These are phyloP conservation scores for Plodia interpunctella DNA, from an alignment of 1,140 invertebrate species.

Conservation along the genomic window DNA sequence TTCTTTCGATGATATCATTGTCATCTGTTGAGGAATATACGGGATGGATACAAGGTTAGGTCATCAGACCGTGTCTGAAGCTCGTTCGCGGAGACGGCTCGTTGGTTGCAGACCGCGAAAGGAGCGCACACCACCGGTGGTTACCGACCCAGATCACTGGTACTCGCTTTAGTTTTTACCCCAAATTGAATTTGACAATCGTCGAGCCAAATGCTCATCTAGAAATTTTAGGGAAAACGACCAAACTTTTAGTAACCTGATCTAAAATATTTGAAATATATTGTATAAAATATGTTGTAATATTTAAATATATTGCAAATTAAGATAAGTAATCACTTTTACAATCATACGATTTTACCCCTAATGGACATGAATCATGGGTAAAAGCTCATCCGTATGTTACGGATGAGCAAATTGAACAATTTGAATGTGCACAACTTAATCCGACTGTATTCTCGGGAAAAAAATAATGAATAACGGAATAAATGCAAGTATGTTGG, in stretches of 20 bases:
- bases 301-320: too few species aligned
- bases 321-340: too few species aligned
- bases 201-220: slow-evolving; percentile 28
- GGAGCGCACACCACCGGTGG: slow-evolving; percentile 37
- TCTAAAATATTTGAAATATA: too few species aligned
- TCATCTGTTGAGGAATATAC: slow-evolving; percentile 43
- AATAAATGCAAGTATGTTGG: too few species aligned
- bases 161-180: slow-evolving; percentile 42
- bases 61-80: slow-evolving; percentile 59
- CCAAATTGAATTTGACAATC: slow-evolving; percentile 38
- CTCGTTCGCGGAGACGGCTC: slow-evolving; percentile 45
- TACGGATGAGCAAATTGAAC: too few species aligned
- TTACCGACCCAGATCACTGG: slow-evolving; percentile 52
- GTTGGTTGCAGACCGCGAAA: slow-evolving; percentile 52
- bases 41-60: slow-evolving; percentile 62
- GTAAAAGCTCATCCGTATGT: too few species aligned
- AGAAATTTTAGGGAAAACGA: slow-evolving; percentile 6
- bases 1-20: slow-evolving; percentile 56
- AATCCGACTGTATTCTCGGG: too few species aligned
- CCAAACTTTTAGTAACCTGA: not conserved
- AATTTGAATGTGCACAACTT: too few species aligned
- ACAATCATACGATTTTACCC: too few species aligned
- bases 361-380: too few species aligned
- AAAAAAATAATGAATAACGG: too few species aligned
- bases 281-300: too few species aligned